A percentile compares a stretch with the other conserved stretches of the same genome.
phyloP scores from a whole-genome alignment of 2,113 vertebrate genomes.

The Rhinichthys klamathensis region DNA sequence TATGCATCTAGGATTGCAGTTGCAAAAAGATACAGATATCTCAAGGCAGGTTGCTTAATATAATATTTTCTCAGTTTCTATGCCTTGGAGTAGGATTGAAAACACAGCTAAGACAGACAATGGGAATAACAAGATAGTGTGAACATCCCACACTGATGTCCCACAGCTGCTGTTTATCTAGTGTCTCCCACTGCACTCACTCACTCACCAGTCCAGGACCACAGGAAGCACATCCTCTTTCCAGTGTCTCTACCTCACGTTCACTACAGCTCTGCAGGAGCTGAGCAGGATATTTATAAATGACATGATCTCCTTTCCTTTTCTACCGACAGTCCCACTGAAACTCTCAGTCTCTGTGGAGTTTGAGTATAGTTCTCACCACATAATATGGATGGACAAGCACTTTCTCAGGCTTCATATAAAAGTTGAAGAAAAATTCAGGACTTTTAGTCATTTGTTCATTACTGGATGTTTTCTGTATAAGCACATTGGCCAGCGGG shows the following conservation, averaged over 20 bases:
- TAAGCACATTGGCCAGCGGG: constrained; percentile 37
- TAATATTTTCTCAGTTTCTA: neutral
- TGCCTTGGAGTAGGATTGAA: neutral
- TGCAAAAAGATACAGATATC: neutral
- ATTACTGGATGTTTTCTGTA: constrained; percentile 1
- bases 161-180: constrained; percentile 53
- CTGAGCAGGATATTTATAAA: constrained; percentile 59
- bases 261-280: constrained; percentile 31
- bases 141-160: constrained; percentile 26
- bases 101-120: neutral
- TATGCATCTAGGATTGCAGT: neutral
- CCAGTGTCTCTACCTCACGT: constrained; percentile 3
- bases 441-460: constrained; percentile 33
- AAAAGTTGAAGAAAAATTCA: constrained; percentile 33
- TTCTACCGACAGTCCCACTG: constrained; percentile 54
- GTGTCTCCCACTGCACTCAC: constrained; percentile 36
- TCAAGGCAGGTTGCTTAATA: constrained; percentile 1
- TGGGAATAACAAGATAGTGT: constrained; percentile 32
- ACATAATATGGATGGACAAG: constrained; percentile 2
- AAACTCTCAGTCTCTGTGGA: constrained; percentile 54
- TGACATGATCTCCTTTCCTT: constrained; percentile 53
- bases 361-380: constrained; percentile 33
- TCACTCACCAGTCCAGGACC: constrained; percentile 40
- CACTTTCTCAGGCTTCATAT: constrained; percentile 30
- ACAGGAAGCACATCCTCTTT: constrained; percentile 69